These are phyloP conservation scores for Lagocephalus sceleratus DNA, from an alignment of 2,797 vertebrate genomes.

Conservation along the genomic window DNA sequence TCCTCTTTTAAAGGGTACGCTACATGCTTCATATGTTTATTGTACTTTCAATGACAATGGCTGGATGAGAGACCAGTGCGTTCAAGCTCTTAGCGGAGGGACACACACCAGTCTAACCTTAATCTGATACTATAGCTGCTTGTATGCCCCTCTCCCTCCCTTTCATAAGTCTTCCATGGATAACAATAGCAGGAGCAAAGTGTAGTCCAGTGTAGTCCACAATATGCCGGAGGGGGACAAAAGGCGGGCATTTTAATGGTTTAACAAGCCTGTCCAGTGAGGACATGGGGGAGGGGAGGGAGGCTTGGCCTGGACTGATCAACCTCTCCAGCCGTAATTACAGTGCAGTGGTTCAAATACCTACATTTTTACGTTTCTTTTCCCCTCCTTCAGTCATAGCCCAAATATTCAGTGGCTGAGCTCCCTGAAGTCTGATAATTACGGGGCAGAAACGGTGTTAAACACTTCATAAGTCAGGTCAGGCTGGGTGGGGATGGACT, in stretches of 20 bases:
- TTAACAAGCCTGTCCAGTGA: constrained; percentile 35
- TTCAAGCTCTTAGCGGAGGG: neutral
- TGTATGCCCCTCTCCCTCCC: constrained; percentile 2
- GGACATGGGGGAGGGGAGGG: constrained; percentile 43
- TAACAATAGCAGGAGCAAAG: constrained; percentile 46
- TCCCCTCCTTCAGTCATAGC: constrained; percentile 7
- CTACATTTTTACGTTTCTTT: constrained; percentile 28
- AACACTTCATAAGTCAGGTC: constrained; percentile 41
- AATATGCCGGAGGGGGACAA: constrained; percentile 47
- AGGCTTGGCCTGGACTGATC: constrained; percentile 39
- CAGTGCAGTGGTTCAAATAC: constrained; percentile 31
- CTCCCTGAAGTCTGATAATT: constrained; percentile 20
- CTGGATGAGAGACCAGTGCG: constrained; percentile 1
- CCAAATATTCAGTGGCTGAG: constrained; percentile 29
- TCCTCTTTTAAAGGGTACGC: too few species aligned
- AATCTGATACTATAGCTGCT: constrained; percentile 24
- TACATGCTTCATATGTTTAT: too few species aligned
- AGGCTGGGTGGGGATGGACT: constrained; percentile 9
- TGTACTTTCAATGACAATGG: too few species aligned
- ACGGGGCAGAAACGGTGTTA: constrained; percentile 26
- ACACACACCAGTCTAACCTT: constrained; percentile 16
- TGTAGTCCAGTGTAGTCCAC: constrained; percentile 23
- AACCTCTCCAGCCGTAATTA: constrained; percentile 45
- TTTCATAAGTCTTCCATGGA: constrained; percentile 38
- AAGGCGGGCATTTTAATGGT: constrained; percentile 60